A percentile compares a stretch with the other conserved stretches of the same genome.
These are phyloP conservation scores for Eublepharis macularius DNA, from an alignment of 2,113 vertebrate genomes.

Conservation along the genomic window DNA sequence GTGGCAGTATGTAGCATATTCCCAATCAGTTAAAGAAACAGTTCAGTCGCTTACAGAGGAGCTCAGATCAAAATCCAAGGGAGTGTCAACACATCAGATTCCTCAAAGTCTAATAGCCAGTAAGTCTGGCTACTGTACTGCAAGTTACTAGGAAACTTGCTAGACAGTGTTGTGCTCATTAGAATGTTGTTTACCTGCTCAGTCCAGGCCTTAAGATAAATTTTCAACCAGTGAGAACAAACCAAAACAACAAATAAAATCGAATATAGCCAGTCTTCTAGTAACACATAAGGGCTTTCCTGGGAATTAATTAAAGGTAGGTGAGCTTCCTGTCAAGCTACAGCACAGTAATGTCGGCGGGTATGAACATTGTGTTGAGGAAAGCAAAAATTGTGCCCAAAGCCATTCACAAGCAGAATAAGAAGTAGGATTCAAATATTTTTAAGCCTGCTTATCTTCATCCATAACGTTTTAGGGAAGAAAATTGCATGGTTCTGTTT, in stretches of 20 bases:
- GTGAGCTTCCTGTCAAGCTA: conserved; percentile 3
- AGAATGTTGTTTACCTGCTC: background rate
- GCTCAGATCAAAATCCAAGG: background rate
- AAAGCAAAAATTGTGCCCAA: conserved; percentile 24
- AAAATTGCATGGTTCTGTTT: background rate
- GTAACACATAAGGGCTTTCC: conserved; percentile 10
- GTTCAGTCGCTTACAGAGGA: background rate
- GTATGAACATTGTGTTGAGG: conserved; percentile 3
- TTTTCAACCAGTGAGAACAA: background rate
- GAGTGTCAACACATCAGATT: background rate
- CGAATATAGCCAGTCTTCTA: background rate
- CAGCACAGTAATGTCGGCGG: background rate
- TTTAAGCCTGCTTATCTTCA: background rate
- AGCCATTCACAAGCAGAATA: conserved; percentile 22
- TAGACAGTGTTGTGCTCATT: background rate
- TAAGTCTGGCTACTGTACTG: background rate
- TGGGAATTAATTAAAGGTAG: conserved; percentile 28
- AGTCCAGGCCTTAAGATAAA: background rate
- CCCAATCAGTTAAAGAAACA: background rate
- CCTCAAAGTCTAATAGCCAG: background rate
- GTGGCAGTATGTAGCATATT: background rate
- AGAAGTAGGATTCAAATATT: conserved; percentile 4
- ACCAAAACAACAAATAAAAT: conserved; percentile 14
- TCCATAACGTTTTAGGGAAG: background rate
- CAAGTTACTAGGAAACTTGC: background rate